These are phyloP conservation scores for Loriculus beryllinus DNA, from an alignment of 2,797 vertebrate genomes.

Conservation along the genomic window DNA sequence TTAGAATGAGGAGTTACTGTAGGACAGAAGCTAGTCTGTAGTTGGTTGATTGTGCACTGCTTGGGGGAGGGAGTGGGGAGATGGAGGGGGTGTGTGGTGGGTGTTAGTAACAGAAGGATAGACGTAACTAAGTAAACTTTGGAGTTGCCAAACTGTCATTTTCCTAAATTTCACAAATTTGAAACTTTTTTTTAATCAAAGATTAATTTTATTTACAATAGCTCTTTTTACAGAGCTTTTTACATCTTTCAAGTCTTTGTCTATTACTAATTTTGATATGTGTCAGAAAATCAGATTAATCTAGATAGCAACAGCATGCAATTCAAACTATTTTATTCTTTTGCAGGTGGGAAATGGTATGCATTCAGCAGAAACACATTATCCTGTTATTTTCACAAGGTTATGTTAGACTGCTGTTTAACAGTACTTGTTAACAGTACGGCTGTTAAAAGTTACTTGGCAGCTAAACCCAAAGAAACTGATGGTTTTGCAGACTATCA, in stretches of 20 bases:
- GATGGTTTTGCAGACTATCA: not conserved
- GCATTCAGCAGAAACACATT: not conserved
- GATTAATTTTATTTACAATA: not conserved
- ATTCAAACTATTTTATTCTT: not conserved
- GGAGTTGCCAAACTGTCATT: not conserved
- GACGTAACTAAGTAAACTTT: not conserved
- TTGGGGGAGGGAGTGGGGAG: not conserved
- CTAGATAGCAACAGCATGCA: not conserved
- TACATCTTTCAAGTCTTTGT: not conserved
- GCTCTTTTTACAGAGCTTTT: not conserved
- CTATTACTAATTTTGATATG: not conserved
- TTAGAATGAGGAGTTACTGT: not conserved
- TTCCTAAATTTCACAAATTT: not conserved
- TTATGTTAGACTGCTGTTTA: not conserved
- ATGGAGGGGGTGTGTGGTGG: fast-evolving
- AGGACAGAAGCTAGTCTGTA: not conserved
- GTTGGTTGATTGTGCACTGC: not conserved
- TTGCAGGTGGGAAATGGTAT: not conserved
- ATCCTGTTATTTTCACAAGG: not conserved
- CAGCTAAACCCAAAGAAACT: not conserved
- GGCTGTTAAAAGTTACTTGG: not conserved
- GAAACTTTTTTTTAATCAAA: not conserved
- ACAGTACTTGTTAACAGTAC: not conserved
- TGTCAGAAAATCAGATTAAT: not conserved
- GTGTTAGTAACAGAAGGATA: not conserved